Evolutionary conservation across 2,888 invertebrate species (phyloP).

Genomic region (Drosophila ustulata): DNA sequence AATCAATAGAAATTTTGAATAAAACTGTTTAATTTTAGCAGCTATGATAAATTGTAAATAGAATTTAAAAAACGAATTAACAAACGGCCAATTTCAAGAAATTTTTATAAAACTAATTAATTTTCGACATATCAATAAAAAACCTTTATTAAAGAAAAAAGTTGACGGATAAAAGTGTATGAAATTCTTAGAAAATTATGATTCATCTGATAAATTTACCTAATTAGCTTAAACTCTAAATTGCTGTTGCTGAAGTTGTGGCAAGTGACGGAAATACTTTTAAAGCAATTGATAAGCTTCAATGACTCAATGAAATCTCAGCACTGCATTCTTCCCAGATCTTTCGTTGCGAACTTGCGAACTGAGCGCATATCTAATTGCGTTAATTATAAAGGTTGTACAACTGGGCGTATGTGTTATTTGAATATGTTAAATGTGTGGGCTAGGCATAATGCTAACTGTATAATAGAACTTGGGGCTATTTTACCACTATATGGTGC

Average conservation of each 20-base stretch:
- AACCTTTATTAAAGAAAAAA: no score
- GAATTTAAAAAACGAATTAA: no score
- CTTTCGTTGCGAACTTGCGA: background rate
- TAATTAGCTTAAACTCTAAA: background rate
- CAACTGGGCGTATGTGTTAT: slow-evolving; percentile 17
- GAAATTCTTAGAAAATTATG: no score
- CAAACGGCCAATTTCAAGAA: no score
- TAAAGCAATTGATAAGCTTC: background rate
- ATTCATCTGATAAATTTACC: background rate
- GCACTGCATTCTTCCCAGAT: background rate
- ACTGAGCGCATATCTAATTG: slow-evolving; percentile 11
- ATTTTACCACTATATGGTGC: slow-evolving; percentile 33
- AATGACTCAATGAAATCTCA: background rate
- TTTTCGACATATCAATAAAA: no score
- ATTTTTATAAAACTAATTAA: no score
- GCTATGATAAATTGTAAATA: no score
- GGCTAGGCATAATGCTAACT: slow-evolving; percentile 27
- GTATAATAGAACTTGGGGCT: slow-evolving; percentile 42
- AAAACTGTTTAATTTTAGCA: no score
- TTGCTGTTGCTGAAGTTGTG: background rate
- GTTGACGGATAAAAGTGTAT: no score
- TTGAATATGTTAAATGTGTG: slow-evolving; percentile 11
- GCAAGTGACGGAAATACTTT: background rate
- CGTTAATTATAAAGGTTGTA: slow-evolving; percentile 8
- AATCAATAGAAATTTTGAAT: no score